Conservation (phyloP, 2,113 vertebrate genomes). For the Poicephalus gulielmi region DNA sequence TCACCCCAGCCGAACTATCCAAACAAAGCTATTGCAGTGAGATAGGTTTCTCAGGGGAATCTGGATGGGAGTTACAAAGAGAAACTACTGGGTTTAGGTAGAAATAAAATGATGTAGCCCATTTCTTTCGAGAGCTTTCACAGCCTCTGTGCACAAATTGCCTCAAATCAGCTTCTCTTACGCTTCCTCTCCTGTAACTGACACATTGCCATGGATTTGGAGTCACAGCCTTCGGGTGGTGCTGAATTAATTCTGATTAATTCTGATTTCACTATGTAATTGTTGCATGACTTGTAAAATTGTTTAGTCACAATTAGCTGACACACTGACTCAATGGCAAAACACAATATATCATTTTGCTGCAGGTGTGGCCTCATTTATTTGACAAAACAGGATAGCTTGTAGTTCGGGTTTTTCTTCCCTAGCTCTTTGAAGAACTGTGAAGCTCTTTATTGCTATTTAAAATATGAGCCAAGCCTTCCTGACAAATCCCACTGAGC, state of each 20-base stretch:
- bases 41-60: neutral
- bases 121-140: neutral
- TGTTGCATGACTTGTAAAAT: neutral
- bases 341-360: neutral
- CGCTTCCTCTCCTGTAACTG: neutral
- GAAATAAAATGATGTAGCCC: neutral
- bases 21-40: neutral
- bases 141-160: neutral
- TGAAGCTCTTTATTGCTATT: neutral
- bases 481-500: accelerated
- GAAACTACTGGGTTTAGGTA: neutral
- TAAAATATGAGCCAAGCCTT: neutral
- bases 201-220: neutral
- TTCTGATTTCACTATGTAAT: neutral
- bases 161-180: neutral
- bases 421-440: neutral
- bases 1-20: neutral
- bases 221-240: neutral
- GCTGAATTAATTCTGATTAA: neutral
- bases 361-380: neutral
- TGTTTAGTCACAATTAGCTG: neutral
- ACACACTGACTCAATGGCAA: neutral
- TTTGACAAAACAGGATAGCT: neutral
- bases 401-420: neutral
- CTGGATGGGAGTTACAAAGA: neutral